Evolutionary conservation across 2,888 invertebrate genomes (phyloP), one percentile per base, ranked within the genome.

Genomic region (Pollenia griseotomentosa): DNA sequence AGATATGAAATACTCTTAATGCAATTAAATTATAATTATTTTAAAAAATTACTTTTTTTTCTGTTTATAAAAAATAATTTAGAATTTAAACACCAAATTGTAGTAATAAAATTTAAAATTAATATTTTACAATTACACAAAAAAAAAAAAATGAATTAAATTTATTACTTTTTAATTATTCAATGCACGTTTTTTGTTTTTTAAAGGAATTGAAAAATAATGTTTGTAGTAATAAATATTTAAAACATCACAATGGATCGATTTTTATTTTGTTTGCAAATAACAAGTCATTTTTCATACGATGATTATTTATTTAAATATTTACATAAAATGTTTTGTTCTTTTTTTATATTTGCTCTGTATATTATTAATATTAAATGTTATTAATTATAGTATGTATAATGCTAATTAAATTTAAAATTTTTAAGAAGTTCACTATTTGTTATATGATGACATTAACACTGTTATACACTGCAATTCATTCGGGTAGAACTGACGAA

Each of bases 21-120:
- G 46, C 23, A 57, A 23, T 57, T 53, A 16, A 12, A 16, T 16
- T 14, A 16, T 19, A 12, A 59, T 7, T 11, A 23, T 33, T 33
- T 59, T 3, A 33, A n/a, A 19, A 19, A 59, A 55, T 19, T 55
- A 9, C 23, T 16, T 55, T 16, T 65, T 46, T 23, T 7, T 48
- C 12, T n/a, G 2, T 73, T 73, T 73, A 23, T 44, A 2, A 40
- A 66, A 66, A 57, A 53, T 16, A 11, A 11, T 73, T 74, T 48
- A 16, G 6, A 65, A 46, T 77, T 77, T 44, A 66, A 68, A 81
- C 57, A 74, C 19, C 46, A 33, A 74, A 74, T 81, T 81, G 65
- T 73, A 73, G 33, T 57, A 73, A 46, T 55, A 46, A 81, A 74
- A 74, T 73, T 48, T 74, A 74, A 46, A 65, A 57, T 68, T n/a